phyloP scores from a whole-genome alignment of 2,797 vertebrate genomes.

The Pterois miles region DNA sequence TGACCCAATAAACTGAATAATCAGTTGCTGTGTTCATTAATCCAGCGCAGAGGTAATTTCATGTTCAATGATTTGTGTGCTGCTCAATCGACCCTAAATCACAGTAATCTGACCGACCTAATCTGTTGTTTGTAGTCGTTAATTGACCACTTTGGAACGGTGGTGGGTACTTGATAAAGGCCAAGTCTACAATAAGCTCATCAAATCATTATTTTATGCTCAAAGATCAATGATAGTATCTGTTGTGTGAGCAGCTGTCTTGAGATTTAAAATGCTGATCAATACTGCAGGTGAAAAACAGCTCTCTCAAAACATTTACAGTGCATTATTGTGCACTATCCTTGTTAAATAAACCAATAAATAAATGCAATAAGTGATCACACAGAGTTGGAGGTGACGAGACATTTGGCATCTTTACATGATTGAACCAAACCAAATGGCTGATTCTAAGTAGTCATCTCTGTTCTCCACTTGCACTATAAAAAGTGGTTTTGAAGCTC shows the following conservation, averaged over 20 bases:
- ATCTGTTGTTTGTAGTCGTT: conserved; percentile 1
- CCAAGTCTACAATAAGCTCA: conserved; percentile 8
- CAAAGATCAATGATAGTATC: neutral
- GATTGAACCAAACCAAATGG: neutral
- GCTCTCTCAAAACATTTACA: neutral
- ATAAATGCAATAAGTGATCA: neutral
- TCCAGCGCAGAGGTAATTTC: conserved; percentile 21
- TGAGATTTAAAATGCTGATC: neutral
- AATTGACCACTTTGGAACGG: neutral
- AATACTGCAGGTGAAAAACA: neutral
- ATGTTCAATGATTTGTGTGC: conserved; percentile 23
- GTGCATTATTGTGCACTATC: neutral
- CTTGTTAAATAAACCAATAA: neutral
- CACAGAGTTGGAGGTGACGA: neutral
- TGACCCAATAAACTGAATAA: conserved; percentile 25
- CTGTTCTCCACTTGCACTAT: neutral
- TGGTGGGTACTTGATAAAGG: conserved; percentile 4
- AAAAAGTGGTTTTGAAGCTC: neutral
- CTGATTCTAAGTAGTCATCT: neutral
- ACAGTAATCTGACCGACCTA: conserved; percentile 30
- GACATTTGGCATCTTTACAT: neutral
- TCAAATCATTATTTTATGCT: neutral
- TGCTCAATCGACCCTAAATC: conserved; percentile 5
- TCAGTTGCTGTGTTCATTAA: conserved; percentile 33
- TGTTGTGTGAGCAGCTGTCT: neutral